phyloP scores from a whole-genome alignment of 2,113 vertebrate species.

The Thalassoma bifasciatum region DNA sequence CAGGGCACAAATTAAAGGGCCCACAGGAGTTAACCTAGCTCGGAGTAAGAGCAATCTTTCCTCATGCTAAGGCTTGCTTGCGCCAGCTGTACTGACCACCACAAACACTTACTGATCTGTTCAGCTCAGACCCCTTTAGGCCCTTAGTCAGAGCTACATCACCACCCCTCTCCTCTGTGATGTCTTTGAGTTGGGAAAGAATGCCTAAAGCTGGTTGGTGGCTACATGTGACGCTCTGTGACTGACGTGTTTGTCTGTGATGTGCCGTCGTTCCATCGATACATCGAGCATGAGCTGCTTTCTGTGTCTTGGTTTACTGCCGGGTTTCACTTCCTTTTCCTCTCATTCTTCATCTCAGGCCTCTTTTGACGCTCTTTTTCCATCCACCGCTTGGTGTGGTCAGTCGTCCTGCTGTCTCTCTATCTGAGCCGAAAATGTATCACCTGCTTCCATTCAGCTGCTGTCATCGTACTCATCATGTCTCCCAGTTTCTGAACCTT shows the following conservation, averaged over 20 bases:
- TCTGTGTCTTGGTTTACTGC: slow-evolving; percentile 74
- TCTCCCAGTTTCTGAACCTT: slow-evolving; percentile 43
- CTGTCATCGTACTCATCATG: slow-evolving; percentile 53
- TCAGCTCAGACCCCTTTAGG: slow-evolving; percentile 68
- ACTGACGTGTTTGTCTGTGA: slow-evolving; percentile 72
- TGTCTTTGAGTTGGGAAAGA: slow-evolving; percentile 73
- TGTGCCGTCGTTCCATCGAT: slow-evolving; percentile 73
- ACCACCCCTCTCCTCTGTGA: slow-evolving; percentile 62
- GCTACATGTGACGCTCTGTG: slow-evolving; percentile 73
- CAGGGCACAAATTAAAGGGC: slow-evolving; percentile 41
- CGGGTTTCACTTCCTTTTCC: slow-evolving; percentile 54
- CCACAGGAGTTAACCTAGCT: slow-evolving; percentile 32
- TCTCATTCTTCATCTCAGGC: slow-evolving; percentile 58
- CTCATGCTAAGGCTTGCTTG: slow-evolving; percentile 36
- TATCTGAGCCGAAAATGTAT: slow-evolving; percentile 44
- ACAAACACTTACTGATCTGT: slow-evolving; percentile 65
- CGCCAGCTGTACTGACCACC: slow-evolving; percentile 33
- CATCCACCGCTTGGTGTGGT: slow-evolving; percentile 53
- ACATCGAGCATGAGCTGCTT: slow-evolving; percentile 85
- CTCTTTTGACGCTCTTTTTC: slow-evolving; percentile 41
- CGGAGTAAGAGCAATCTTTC: slow-evolving; percentile 31
- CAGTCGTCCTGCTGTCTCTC: slow-evolving; percentile 35
- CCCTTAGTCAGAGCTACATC: slow-evolving; percentile 46
- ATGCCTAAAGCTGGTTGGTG: slow-evolving; percentile 67
- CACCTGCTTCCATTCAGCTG: slow-evolving; percentile 69